phyloP scores from a whole-genome alignment of 2,113 vertebrate species.

The Melanotaenia duboulayi region DNA sequence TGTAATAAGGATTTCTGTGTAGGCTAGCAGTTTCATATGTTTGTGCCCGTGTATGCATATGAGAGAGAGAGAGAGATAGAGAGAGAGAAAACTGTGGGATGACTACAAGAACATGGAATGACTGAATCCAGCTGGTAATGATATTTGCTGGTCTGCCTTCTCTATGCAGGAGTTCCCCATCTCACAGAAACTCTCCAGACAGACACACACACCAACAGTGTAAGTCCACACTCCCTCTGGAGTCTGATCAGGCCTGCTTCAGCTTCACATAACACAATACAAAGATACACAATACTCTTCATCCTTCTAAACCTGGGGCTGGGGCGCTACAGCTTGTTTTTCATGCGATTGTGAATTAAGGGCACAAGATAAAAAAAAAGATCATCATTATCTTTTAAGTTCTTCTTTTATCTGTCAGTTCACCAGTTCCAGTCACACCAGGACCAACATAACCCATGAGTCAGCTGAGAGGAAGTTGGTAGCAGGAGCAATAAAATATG shows the following conservation, averaged over 20 bases:
- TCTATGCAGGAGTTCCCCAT: conserved; percentile 24
- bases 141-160: conserved; percentile 48
- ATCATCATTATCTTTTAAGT: no score
- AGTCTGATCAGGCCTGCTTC: background rate
- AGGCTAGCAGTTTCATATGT: background rate
- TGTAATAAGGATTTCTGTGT: background rate
- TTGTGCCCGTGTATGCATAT: background rate
- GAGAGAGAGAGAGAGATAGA: background rate
- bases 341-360: no score
- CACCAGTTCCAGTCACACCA: no score
- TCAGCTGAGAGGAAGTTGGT: no score
- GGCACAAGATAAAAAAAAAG: no score
- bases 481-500: no score
- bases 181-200: background rate
- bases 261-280: conserved; percentile 10
- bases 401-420: no score
- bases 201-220: background rate
- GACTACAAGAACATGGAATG: conserved; percentile 28
- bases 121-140: conserved; percentile 53
- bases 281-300: conserved; percentile 21
- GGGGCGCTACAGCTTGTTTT: no score
- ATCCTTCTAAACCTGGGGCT: background rate
- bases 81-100: background rate
- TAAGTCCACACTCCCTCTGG: background rate
- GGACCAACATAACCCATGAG: no score